A percentile compares a stretch with the other conserved stretches of the same genome.
phyloP scores from a whole-genome alignment of 2,797 vertebrate genomes.

The Sebastes kiyomatsui region DNA sequence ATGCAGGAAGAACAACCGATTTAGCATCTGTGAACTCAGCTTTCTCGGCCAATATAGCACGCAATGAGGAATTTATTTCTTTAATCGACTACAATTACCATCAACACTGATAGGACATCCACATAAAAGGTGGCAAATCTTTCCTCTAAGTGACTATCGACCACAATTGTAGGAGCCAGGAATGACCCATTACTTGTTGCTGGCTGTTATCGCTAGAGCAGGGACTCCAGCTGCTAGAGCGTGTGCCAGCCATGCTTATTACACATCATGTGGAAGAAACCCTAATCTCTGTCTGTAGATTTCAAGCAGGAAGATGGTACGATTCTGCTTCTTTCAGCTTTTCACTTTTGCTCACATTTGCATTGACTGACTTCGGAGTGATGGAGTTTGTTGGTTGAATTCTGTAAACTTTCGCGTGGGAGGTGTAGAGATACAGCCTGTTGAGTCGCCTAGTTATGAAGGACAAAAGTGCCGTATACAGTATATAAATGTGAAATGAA shows the following conservation, averaged over 20 bases:
- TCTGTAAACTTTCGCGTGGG: slow-evolving; percentile 3
- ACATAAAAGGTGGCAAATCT: not conserved
- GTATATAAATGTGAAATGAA: slow-evolving; percentile 3
- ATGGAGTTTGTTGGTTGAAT: not conserved
- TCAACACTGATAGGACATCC: not conserved
- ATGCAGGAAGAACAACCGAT: too few relatives aligned
- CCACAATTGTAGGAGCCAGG: not conserved
- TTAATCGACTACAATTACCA: not conserved
- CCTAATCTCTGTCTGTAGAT: not conserved
- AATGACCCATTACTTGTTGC: not conserved
- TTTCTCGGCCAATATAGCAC: not conserved
- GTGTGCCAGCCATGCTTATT: not conserved
- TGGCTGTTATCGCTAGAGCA: not conserved
- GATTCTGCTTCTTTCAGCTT: not conserved
- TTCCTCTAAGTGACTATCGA: not conserved
- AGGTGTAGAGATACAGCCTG: slow-evolving; percentile 6
- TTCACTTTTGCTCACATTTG: not conserved
- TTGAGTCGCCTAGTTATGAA: not conserved
- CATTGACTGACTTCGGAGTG: not conserved
- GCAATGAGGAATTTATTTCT: not conserved
- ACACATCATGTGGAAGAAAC: not conserved
- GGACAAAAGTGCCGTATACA: not conserved
- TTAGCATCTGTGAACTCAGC: too few relatives aligned
- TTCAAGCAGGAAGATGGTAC: not conserved
- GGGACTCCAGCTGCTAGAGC: not conserved